Percentiles rank a stretch among this genome's conserved stretches.
Evolutionary conservation across 1,140 invertebrate species (phyloP).

Genomic region (Drosophila lini): DNA sequence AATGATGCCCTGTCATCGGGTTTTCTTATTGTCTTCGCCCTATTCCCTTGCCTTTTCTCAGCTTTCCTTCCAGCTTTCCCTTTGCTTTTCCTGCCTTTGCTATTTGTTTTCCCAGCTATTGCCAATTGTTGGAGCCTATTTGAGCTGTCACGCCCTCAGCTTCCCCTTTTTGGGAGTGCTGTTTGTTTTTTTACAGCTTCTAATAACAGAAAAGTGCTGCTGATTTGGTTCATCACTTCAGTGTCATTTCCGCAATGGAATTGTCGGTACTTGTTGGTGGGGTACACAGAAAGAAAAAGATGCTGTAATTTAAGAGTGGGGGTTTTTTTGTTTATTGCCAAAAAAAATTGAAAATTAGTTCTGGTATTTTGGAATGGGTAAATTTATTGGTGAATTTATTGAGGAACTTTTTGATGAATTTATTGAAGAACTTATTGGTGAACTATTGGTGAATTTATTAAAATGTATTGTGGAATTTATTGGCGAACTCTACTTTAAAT

Average conservation of each 20-base stretch:
- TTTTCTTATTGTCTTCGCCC: slow-evolving; percentile 21
- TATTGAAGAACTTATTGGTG: too few species aligned
- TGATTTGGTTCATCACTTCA: slow-evolving; percentile 78
- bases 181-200: slow-evolving; percentile 65
- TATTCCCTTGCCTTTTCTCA: not conserved
- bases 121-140: slow-evolving; percentile 30
- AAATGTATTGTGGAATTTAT: too few species aligned
- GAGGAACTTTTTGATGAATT: too few species aligned
- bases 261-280: slow-evolving; percentile 34
- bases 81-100: not conserved
- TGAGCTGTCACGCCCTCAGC: slow-evolving; percentile 32
- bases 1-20: slow-evolving; percentile 61
- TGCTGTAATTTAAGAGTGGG: too few species aligned
- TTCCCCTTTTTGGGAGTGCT: not conserved
- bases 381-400: too few species aligned
- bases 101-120: not conserved
- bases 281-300: not conserved
- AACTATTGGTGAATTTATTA: too few species aligned
- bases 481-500: not conserved
- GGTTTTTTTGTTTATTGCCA: too few species aligned
- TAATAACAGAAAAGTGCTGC: slow-evolving; percentile 79
- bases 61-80: too few species aligned
- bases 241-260: slow-evolving; percentile 69
- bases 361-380: too few species aligned
- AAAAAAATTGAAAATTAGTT: too few species aligned